Evolutionary conservation across 2,113 vertebrate genomes (phyloP), one percentile per base, ranked within the genome.

Genomic region (Cacatua alba): DNA sequence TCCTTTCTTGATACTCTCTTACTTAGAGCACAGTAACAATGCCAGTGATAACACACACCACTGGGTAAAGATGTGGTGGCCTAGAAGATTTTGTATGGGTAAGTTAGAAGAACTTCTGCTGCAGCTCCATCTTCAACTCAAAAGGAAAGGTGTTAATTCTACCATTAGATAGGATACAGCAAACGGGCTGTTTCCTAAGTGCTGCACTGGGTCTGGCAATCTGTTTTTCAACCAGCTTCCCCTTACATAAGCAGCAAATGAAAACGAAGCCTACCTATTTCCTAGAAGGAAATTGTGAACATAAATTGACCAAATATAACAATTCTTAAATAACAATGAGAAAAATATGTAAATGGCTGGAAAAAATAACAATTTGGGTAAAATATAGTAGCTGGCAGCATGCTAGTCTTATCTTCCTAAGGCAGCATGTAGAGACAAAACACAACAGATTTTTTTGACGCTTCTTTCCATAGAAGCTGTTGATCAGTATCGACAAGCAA

Each of bases 401-500:
- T 17, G 28, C 1, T 4, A 82, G 3, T 15, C 6, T 72, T 55
- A 37, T 21, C 35, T 77, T 55, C 39, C 11, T 23, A 25, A 35
- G 7, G n/a, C 0, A 88, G 7, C 7, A 43, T 0, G 2, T 5
- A 3, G 20, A 71, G 10, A 67, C 9, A 74, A 91, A 86, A 67
- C 10, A 43, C 18, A 41, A 2, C 8, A 79, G 35, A 24, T 25
- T 16, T 68, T 92, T 48, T 33, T 59, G 12, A 78, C 33, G 4
- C 11, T 62, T 69, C 29, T 53, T 75, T 46, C 43, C 31, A 39
- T 1, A 63, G 52, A 19, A 60, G 9, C 14, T 31, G 59, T 75
- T 41, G 62, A 69, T 37, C 59, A 71, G 10, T 55, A 88, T 41
- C 0, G 4, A 35, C 31, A 64, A 60, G 29, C 7, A 68, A 57